Evolutionary conservation across 2,113 vertebrate genomes (phyloP), one percentile per base, ranked within the genome.

Genomic region (Anguilla japonica): DNA sequence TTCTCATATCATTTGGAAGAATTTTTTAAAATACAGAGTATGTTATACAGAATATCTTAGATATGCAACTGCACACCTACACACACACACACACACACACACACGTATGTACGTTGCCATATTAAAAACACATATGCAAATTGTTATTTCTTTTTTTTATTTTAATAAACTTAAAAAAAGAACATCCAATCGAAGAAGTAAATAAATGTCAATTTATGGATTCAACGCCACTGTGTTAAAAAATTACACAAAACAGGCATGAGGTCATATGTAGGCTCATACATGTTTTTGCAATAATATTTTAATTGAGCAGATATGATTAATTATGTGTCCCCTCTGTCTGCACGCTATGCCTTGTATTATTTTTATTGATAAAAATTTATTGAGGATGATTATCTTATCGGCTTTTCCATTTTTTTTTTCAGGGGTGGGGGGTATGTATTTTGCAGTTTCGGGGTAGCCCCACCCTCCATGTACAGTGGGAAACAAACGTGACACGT

Each of bases 1-100:
- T 3, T 46, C 43, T 46, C 43, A 46, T 46, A 46, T 46, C 43
- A 46, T 46, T 46, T 46, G 8, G 43, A 46, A 46, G 43, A 6
- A 46, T 46, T 0, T 46, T 46, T 46, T 6, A 46, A 46, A 46
- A 46, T 46, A 6, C 43, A 46, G 43, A 46, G 43, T 34, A 46
- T 46, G 43, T 46, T 0, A 46, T 8, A 46, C 8, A 34, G 43
- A 46, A 46, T 46, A 46, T 46, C 5, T 46, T 46, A 46, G 43
- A 46, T 46, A 46, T 46, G 4, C 43, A 46, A 46, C 43, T 46
- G 43, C 41, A 15, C 41, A 46, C 41, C 14, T 41, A 84, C 39
- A 67, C 4, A 41, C 83, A 71, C 53, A 75, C 40, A 83, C 56
- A 56, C 82, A 57, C 56, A 83, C 57, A 39, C 50, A 83, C 34